Conservation (phyloP, 2,888 invertebrate species). For the Lissonota sp. region DNA sequence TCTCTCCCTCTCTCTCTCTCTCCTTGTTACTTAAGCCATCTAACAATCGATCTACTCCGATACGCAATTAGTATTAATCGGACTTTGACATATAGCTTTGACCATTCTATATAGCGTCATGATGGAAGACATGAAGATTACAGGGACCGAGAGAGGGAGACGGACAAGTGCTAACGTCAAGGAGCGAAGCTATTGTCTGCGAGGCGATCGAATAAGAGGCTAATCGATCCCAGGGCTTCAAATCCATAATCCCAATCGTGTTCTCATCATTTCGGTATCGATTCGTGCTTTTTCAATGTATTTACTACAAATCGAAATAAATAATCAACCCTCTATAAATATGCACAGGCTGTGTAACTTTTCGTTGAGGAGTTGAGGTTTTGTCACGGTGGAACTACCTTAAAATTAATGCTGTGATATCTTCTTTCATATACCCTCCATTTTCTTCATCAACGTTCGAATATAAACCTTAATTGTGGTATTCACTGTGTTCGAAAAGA, state of each 20-base stretch:
- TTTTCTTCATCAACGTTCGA: too few relatives aligned
- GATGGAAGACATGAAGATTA: slow-evolving; percentile 51
- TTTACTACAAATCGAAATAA: too few relatives aligned
- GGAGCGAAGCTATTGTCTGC: slow-evolving; percentile 43
- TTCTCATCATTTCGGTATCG: slow-evolving; percentile 23
- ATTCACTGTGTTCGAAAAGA: too few relatives aligned
- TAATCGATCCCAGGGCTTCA: slow-evolving; percentile 56
- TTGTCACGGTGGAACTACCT: too few relatives aligned
- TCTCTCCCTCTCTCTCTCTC: slow-evolving; percentile 2
- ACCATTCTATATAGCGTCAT: slow-evolving; percentile 40
- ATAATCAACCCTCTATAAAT: too few relatives aligned
- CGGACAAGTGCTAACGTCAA: background rate
- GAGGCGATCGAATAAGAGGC: slow-evolving; percentile 42
- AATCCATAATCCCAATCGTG: slow-evolving; percentile 35
- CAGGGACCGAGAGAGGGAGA: slow-evolving; percentile 17
- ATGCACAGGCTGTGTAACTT: too few relatives aligned
- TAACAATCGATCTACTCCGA: slow-evolving; percentile 51
- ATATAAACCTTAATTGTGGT: too few relatives aligned
- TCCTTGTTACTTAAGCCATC: slow-evolving; percentile 4
- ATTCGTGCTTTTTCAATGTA: too few relatives aligned
- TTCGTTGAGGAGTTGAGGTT: too few relatives aligned
- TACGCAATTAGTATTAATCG: slow-evolving; percentile 62
- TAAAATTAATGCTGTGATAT: too few relatives aligned
- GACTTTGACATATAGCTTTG: slow-evolving; percentile 60
- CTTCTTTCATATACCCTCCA: too few relatives aligned